phyloP scores from a whole-genome alignment of 2,888 invertebrate genomes.

The Drosophila robusta region DNA sequence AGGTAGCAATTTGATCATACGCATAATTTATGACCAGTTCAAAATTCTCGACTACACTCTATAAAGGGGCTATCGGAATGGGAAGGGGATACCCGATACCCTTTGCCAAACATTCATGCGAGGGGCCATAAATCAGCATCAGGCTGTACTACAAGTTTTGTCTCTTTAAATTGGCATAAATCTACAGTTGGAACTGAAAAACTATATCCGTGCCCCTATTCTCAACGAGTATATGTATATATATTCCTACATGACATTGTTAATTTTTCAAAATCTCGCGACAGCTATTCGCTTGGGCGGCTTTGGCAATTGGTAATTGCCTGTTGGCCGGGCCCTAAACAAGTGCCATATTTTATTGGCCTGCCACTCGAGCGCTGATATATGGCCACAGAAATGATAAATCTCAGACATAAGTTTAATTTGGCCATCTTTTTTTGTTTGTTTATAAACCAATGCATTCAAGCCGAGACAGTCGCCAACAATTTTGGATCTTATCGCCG shows the following conservation, averaged over 20 bases:
- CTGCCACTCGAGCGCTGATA: conserved; percentile 72
- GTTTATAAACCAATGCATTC: conserved; percentile 37
- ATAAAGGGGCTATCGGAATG: too few species aligned
- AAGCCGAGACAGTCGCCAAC: conserved; percentile 53
- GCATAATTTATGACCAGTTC: conserved; percentile 66
- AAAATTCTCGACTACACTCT: background rate
- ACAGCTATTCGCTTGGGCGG: conserved; percentile 65
- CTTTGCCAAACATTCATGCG: conserved; percentile 32
- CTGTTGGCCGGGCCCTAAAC: conserved; percentile 64
- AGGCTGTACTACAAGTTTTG: conserved; percentile 45
- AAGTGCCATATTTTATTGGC: conserved; percentile 80
- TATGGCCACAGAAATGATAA: conserved; percentile 70
- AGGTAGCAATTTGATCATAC: conserved; percentile 80
- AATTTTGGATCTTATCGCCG: conserved; percentile 39
- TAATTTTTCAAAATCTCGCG: conserved; percentile 80
- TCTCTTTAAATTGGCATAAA: conserved; percentile 77
- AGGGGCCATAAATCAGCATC: conserved; percentile 70
- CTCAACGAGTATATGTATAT: conserved; percentile 5
- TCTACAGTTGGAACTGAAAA: conserved; percentile 50
- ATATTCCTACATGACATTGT: conserved; percentile 44
- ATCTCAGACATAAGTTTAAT: conserved; percentile 73
- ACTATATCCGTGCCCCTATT: conserved; percentile 24
- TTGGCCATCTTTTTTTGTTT: conserved; percentile 44
- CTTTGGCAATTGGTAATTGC: conserved; percentile 69
- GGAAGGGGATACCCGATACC: background rate